Evolutionary conservation across 2,888 invertebrate species (phyloP).

Genomic region (Eristalis arbustorum): DNA sequence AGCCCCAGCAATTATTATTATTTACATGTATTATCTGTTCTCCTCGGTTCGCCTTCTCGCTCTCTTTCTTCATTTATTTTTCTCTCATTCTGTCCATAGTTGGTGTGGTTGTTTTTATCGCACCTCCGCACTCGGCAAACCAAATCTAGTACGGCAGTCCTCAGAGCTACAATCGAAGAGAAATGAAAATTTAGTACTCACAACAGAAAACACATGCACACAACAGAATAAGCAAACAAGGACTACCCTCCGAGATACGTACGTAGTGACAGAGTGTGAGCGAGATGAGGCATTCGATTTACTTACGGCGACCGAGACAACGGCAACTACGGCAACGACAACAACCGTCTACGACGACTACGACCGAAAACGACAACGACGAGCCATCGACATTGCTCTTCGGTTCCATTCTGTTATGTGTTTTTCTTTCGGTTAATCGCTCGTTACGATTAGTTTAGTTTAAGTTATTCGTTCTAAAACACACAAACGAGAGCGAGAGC

Average conservation of each 20-base stretch:
- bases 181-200: slow-evolving; percentile 39
- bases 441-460: slow-evolving; percentile 70
- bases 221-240: slow-evolving; percentile 46
- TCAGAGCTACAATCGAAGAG: slow-evolving; percentile 12
- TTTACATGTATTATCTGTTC: slow-evolving; percentile 57
- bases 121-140: slow-evolving; percentile 18
- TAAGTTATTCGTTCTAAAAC: slow-evolving; percentile 68
- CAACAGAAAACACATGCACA: slow-evolving; percentile 41
- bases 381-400: slow-evolving; percentile 43
- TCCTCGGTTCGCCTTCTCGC: slow-evolving; percentile 17
- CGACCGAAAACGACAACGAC: neutral
- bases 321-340: slow-evolving; percentile 25
- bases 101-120: slow-evolving; percentile 2
- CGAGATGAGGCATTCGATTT: slow-evolving; percentile 27
- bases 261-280: slow-evolving; percentile 25
- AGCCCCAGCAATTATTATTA: slow-evolving; percentile 43
- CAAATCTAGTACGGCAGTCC: slow-evolving; percentile 39
- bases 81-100: slow-evolving; percentile 34
- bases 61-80: slow-evolving; percentile 3
- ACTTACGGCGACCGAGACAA: slow-evolving; percentile 31
- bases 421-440: slow-evolving; percentile 69
- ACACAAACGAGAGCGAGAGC: slow-evolving; percentile 56
- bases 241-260: slow-evolving; percentile 37
- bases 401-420: slow-evolving; percentile 51
- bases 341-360: neutral